Conservation (phyloP, 2,888 invertebrate genomes). For the Tenthredo amoena region DNA sequence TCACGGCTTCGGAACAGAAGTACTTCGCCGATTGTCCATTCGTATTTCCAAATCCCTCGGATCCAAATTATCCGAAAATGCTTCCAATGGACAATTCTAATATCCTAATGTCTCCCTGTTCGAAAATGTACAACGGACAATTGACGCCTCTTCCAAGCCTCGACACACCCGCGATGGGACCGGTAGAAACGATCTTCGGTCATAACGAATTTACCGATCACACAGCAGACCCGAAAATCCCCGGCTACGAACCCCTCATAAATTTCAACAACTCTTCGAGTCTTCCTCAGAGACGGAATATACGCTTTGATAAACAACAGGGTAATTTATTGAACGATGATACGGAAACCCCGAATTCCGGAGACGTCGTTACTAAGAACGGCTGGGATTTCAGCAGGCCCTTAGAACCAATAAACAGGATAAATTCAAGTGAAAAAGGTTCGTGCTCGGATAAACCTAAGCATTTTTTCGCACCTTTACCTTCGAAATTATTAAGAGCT, state of each 20-base stretch:
- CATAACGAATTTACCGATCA: background rate
- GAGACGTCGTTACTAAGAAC: conserved; percentile 53
- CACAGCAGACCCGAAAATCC: conserved; percentile 32
- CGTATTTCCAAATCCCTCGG: conserved; percentile 65
- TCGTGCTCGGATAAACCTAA: conserved; percentile 63
- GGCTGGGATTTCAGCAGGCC: conserved; percentile 54
- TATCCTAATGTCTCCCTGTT: conserved; percentile 62
- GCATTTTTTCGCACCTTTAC: conserved; percentile 72
- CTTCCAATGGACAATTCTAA: conserved; percentile 53
- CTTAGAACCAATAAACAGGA: background rate
- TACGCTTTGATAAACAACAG: conserved; percentile 54
- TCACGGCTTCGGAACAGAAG: conserved; percentile 64
- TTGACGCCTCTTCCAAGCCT: conserved; percentile 56
- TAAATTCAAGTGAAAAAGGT: background rate
- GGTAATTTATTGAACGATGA: background rate
- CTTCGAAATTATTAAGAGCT: conserved; percentile 55
- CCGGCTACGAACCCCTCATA: conserved; percentile 61
- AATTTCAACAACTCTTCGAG: conserved; percentile 56
- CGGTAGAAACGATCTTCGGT: conserved; percentile 23
- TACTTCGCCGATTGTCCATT: conserved; percentile 69
- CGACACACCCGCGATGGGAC: conserved; percentile 47
- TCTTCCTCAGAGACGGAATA: conserved; percentile 61
- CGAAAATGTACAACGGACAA: conserved; percentile 60
- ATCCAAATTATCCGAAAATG: conserved; percentile 57
- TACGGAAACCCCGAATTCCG: background rate